These are phyloP conservation scores for Arge pagana DNA, from an alignment of 2,888 invertebrate species.

Conservation along the genomic window DNA sequence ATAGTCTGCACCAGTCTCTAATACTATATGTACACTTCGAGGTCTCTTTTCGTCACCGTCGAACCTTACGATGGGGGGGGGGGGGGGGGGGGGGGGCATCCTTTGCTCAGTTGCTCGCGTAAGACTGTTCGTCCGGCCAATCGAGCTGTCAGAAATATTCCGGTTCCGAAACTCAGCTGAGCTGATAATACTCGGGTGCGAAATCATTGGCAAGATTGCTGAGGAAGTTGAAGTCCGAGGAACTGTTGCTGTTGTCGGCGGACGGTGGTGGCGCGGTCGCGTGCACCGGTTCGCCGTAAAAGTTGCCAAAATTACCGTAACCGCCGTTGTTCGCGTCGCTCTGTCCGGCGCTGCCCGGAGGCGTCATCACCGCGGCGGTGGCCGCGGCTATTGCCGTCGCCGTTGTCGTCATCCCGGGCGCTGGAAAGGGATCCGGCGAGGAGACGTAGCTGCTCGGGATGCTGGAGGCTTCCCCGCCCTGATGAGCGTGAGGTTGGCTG, in stretches of 20 bases:
- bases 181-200: conserved; percentile 87
- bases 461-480: conserved; percentile 61
- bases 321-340: conserved; percentile 67
- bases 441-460: conserved; percentile 58
- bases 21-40: conserved; percentile 9
- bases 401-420: conserved; percentile 57
- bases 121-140: conserved; percentile 54
- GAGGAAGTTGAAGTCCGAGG: conserved; percentile 93
- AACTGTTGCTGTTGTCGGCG: conserved; percentile 85
- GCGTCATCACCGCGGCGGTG: conserved; percentile 65
- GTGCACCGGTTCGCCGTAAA: conserved; percentile 61
- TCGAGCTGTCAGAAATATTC: conserved; percentile 47
- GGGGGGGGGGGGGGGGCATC: too few relatives aligned
- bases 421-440: conserved; percentile 60
- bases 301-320: conserved; percentile 74
- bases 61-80: too few relatives aligned
- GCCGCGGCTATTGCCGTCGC: conserved; percentile 59
- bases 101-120: too few relatives aligned
- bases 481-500: conserved; percentile 51
- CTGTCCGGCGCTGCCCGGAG: conserved; percentile 62
- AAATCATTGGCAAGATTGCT: conserved; percentile 92
- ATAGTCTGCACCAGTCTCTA: conserved; percentile 1
- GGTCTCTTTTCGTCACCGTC: too few relatives aligned
- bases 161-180: conserved; percentile 63
- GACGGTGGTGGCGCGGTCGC: conserved; percentile 61